Percentiles rank a stretch among this genome's conserved stretches.
Conservation (phyloP, 64 coral and sea anemone species). For the Montipora foliosa region DNA sequence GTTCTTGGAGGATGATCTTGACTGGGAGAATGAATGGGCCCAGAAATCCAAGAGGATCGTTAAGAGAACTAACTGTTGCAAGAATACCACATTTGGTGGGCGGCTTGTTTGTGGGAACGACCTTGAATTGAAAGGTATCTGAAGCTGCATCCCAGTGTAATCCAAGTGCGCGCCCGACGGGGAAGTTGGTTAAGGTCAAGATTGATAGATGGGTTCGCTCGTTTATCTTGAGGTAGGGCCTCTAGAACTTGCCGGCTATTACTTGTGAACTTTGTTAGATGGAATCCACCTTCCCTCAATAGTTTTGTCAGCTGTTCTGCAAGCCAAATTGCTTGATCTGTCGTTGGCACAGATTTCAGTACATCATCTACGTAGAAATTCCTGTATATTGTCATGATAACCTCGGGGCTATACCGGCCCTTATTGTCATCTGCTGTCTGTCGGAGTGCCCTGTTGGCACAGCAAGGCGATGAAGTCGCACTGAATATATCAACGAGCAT, state of each 20-base stretch:
- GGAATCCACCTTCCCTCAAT: conserved; percentile 18
- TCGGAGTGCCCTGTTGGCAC: no score
- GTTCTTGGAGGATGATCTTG: conserved; percentile 35
- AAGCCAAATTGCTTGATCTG: neutral
- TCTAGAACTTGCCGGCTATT: conserved; percentile 41
- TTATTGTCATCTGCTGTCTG: no score
- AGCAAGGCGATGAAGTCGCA: no score
- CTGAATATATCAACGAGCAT: no score
- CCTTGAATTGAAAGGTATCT: conserved; percentile 32
- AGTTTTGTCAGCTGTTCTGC: no score
- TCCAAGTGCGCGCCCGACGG: conserved; percentile 40
- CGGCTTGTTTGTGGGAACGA: neutral
- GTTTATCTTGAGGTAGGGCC: neutral
- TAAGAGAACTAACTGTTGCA: conserved; percentile 21
- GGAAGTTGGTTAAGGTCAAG: neutral
- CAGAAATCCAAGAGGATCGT: conserved; percentile 55
- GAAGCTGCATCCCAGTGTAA: conserved; percentile 40
- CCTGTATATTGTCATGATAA: no score
- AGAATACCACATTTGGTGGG: conserved; percentile 27
- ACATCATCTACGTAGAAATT: no score
- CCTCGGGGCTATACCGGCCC: no score
- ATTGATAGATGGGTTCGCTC: neutral
- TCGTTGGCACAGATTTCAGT: neutral
- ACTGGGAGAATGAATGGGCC: conserved; percentile 42
- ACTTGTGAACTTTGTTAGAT: conserved; percentile 56